Percentiles rank a stretch among this genome's conserved stretches.
Evolutionary conservation across 2,113 vertebrate genomes (phyloP).

Genomic region (Caranx ignobilis): DNA sequence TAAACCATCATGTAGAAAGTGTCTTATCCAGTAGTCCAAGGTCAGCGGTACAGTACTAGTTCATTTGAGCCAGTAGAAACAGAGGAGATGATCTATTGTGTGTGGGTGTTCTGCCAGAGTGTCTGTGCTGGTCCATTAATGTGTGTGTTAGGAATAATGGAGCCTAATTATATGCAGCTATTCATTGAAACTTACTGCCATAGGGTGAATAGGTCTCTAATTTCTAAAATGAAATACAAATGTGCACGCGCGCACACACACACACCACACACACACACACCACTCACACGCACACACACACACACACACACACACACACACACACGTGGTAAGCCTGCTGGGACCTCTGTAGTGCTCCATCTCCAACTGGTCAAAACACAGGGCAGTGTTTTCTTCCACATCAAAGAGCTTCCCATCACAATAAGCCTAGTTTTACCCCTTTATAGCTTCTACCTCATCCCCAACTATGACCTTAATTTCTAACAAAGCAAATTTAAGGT

Average conservation of each 20-base stretch:
- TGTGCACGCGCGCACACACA: background rate
- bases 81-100: conserved; percentile 8
- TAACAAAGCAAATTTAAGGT: background rate
- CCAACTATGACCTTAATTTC: background rate
- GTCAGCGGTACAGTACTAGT: conserved; percentile 2
- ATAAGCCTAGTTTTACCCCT: conserved; percentile 23
- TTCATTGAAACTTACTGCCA: conserved; percentile 61
- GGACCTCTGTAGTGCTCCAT: conserved; percentile 38
- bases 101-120: background rate
- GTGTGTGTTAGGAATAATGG: conserved; percentile 48
- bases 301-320: background rate
- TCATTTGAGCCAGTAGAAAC: conserved; percentile 15
- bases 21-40: background rate
- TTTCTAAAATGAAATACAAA: conserved; percentile 50
- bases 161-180: conserved; percentile 73
- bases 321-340: conserved; percentile 36
- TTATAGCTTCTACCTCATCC: conserved; percentile 3
- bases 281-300: conserved; percentile 11
- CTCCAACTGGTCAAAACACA: conserved; percentile 30
- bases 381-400: conserved; percentile 29
- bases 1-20: conserved; percentile 2
- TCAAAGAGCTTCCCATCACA: conserved; percentile 36
- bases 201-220: conserved; percentile 45
- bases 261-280: background rate
- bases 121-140: conserved; percentile 26